A percentile compares a stretch with the other conserved stretches of the same genome.
Evolutionary conservation across 2,888 invertebrate genomes (phyloP).

Genomic region (Nudaria mundana): DNA sequence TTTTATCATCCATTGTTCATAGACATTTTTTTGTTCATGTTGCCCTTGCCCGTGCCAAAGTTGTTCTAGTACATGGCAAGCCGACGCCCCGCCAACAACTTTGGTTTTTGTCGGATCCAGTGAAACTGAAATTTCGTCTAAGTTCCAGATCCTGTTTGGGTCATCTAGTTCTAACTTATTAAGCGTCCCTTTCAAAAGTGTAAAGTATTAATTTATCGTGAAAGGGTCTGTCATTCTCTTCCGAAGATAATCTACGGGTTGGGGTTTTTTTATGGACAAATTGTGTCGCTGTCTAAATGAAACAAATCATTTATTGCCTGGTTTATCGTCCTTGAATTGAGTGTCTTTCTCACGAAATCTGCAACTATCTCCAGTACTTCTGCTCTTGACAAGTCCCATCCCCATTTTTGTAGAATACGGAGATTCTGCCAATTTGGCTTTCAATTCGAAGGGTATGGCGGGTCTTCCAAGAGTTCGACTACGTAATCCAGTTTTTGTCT

Average conservation of each 20-base stretch:
- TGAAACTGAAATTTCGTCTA: conserved; percentile 25
- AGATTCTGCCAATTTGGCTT: no score
- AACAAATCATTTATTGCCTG: conserved; percentile 10
- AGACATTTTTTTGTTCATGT: conserved; percentile 26
- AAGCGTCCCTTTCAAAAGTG: no score
- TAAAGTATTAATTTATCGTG: conserved; percentile 6
- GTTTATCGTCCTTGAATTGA: conserved; percentile 8
- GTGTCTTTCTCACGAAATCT: background rate
- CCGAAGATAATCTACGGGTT: conserved; percentile 1
- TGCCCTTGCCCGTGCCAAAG: conserved; percentile 16
- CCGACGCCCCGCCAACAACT: conserved; percentile 25
- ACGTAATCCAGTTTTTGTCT: no score
- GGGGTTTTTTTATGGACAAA: background rate
- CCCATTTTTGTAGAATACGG: no score
- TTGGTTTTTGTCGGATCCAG: conserved; percentile 29
- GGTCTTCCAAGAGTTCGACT: no score
- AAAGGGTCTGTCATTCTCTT: conserved; percentile 5
- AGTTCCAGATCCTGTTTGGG: conserved; percentile 22
- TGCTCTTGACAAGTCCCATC: no score
- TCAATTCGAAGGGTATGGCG: no score
- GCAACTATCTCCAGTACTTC: background rate
- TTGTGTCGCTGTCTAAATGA: conserved; percentile 6
- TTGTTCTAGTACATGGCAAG: conserved; percentile 17
- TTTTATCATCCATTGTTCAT: conserved; percentile 31
- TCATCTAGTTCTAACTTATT: no score